Base-by-base conservation (phyloP, 2,888 invertebrate genomes). In the Geotrupes spiniger region DNA sequence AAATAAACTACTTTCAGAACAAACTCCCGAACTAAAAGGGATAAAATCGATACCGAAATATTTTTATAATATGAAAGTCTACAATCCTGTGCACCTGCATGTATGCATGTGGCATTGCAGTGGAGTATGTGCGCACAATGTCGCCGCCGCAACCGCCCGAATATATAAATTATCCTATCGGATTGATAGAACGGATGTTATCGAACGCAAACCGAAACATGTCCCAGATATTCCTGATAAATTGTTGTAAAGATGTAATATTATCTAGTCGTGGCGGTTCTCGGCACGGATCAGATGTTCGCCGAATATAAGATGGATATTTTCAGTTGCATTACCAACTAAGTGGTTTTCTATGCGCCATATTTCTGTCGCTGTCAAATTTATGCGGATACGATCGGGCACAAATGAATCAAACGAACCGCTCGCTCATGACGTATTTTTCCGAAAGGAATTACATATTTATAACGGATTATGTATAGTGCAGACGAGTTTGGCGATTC, bases 311-410 rank as follows among this genome's bases (percentile, higher is more conserved):
- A 56, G 46, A 53, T 53, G 53, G 53, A 50, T 55, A 55, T 55
- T 53, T 55, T 55, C 43, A 53, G 51, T 51, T 56, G 55, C 53
- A 56, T 53, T 59, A 59, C 56, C 54, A 55, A 60, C 58, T 65
- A 65, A 65, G 63, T 64, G 63, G 62, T 64, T 64, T 65, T 60
- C 63, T 62, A 65, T 65, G 62, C 58, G 52, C 51, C 48, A 51
- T 58, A 43, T 59, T 64, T 63, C 62, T 62, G 63, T 65, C 63
- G 63, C 58, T 62, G 62, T 62, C 63, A 59, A 57, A 60, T 50
- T 51, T 52, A 29, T 21, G 21, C 3, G 21, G 21, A 21, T 21
- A 4, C 6, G 21, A 21, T 21, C 21, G 6, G 29, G 21, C 42
- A 25, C 38, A 44, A 49, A 49, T 39, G 17, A 6, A 21, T 3